Conservation (phyloP, 2,113 vertebrate species). For the Emydocephalus ijimae region DNA sequence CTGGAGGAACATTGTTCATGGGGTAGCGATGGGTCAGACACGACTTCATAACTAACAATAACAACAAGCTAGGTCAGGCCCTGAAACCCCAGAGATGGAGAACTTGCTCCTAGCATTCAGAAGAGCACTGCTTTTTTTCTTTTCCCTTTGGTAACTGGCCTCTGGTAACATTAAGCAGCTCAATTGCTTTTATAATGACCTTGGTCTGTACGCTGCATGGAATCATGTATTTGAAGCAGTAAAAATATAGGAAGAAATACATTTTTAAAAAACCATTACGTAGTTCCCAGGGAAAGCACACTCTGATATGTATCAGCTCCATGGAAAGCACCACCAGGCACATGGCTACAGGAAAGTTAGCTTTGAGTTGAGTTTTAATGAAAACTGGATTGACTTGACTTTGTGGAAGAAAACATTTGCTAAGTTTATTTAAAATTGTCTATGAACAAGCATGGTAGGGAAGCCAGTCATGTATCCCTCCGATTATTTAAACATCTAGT, state of each 20-base stretch:
- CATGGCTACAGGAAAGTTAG: not conserved
- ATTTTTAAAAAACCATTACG: not conserved
- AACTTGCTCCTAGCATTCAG: not conserved
- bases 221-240: not conserved
- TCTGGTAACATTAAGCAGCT: not conserved
- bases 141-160: not conserved
- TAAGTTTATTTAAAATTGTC: not conserved
- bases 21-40: no score
- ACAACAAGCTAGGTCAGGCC: not conserved
- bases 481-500: not conserved
- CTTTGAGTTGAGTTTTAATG: not conserved
- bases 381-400: not conserved
- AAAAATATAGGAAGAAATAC: not conserved
- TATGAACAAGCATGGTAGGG: no score
- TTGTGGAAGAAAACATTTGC: not conserved
- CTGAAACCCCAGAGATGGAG: no score
- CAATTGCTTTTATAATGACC: not conserved
- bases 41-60: no score
- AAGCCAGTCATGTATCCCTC: not conserved
- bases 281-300: not conserved
- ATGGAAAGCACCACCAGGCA: not conserved
- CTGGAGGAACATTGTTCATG: no score
- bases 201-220: not conserved
- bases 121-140: not conserved
- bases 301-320: not conserved